Evolutionary conservation across 2,888 invertebrate species (phyloP).

Genomic region (Himalopsyche kuldschensis): DNA sequence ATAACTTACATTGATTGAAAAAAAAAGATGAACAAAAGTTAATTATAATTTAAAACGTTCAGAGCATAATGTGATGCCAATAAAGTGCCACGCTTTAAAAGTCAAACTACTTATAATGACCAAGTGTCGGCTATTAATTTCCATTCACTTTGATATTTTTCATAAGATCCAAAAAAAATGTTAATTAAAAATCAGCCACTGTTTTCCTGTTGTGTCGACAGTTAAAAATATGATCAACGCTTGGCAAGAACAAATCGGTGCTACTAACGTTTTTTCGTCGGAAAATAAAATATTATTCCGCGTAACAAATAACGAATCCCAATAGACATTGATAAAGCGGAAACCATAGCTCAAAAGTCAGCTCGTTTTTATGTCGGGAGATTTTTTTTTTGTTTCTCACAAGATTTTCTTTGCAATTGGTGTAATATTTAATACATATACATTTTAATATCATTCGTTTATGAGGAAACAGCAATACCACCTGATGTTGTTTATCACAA

Average conservation of each 20-base stretch:
- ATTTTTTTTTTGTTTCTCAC: background rate
- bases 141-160: background rate
- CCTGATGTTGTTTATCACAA: too few species aligned
- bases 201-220: background rate
- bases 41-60: too few species aligned
- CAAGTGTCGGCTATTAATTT: background rate
- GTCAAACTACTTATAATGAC: background rate
- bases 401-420: background rate
- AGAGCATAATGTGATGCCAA: too few species aligned
- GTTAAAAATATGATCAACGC: background rate
- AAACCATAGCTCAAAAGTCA: background rate
- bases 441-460: background rate
- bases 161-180: background rate
- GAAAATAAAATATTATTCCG: background rate
- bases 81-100: too few species aligned
- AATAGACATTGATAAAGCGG: background rate
- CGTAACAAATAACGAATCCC: background rate
- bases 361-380: background rate
- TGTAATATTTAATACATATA: background rate
- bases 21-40: too few species aligned
- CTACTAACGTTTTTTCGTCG: background rate
- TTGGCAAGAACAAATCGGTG: slow-evolving; percentile 1
- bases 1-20: too few species aligned
- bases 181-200: background rate
- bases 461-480: background rate